Base-by-base conservation (phyloP, 1,140 invertebrate genomes). In the Tetramorium alpestre region DNA sequence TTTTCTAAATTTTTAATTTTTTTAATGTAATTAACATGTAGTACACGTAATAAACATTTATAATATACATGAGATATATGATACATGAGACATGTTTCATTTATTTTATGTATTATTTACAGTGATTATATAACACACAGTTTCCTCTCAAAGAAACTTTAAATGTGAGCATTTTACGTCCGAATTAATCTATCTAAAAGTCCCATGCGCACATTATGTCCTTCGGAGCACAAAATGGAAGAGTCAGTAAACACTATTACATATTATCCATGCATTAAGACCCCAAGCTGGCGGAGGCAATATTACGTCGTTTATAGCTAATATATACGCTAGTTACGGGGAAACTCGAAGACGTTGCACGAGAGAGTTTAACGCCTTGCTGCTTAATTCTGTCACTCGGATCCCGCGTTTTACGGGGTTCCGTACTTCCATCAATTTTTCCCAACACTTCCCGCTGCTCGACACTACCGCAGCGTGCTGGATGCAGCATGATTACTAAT, bases 201-300 rank as follows among this genome's bases (percentile, higher is more conserved):
- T 18, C 47, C 22, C n/a, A 22, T 41, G n/a, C 11, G 22, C 64
- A 73, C 51, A 22, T 56, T 73, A 41, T 73, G 33, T 11, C 18
- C 51, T 41, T 73, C 28, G 33, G 16, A 38, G 33, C 8, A 22
- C 18, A 41, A 56, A 73, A 38, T 73, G 51, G 33, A 73, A 73
- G 51, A 73, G 51, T 33, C 18, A n/a, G 11, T 38, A 73, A 73
- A 73, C 22, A 77, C 38, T 51, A 62, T 77, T 77, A 25, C 38
- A 76, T 60, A 56, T 77, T 60, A 76, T 76, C 38, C 22, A 28
- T 77, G 16, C 16, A 77, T 77, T 77, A 62, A 62, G 38, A 41
- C 73, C 22, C 13, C 54, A 77, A 62, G 73, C 16, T 41, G n/a
- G 7, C 49, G 22, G 54, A 44, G n/a, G 54, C 33, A 62, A 60